A percentile compares a stretch with the other conserved stretches of the same genome.
These are phyloP conservation scores for Artibeus lituratus DNA, from an alignment of 2,797 vertebrate genomes.

Conservation along the genomic window DNA sequence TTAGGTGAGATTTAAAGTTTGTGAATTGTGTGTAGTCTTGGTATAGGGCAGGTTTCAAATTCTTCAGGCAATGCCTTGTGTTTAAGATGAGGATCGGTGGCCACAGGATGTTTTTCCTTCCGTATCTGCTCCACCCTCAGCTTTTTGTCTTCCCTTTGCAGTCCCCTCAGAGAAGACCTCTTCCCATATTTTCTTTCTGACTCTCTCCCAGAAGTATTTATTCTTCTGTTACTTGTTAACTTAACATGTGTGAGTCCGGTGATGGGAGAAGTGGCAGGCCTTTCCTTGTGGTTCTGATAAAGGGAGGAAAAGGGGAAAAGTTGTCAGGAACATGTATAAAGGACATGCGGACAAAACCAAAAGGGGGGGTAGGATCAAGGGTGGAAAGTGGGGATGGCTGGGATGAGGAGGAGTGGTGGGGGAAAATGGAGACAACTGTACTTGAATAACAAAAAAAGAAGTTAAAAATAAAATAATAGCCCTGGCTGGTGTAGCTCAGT, in stretches of 20 bases:
- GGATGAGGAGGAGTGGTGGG: too few species aligned
- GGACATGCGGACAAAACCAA: too few species aligned
- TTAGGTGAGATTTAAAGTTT: not conserved
- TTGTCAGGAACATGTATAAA: too few species aligned
- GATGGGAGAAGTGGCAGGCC: too few species aligned
- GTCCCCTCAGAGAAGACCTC: not conserved
- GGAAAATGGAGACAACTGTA: too few species aligned
- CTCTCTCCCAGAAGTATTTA: not conserved
- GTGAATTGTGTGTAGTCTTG: not conserved
- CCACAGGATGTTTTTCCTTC: not conserved
- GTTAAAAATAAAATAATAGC: too few species aligned
- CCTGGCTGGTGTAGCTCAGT: too few species aligned
- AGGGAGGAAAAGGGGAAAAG: not conserved
- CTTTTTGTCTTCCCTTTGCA: not conserved
- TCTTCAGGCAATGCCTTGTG: not conserved
- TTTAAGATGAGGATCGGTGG: not conserved
- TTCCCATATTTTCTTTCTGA: not conserved
- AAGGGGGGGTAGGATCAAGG: too few species aligned
- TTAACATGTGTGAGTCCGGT: not conserved
- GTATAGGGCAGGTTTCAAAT: not conserved
- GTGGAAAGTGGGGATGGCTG: too few species aligned
- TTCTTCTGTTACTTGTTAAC: not conserved
- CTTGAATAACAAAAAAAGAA: too few species aligned
- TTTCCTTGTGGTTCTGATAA: not conserved
- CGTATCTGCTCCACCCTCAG: not conserved